Percentiles rank a stretch among this genome's conserved stretches.
Conservation (phyloP, 2,888 invertebrate genomes). For the Cyclophora albipunctata region DNA sequence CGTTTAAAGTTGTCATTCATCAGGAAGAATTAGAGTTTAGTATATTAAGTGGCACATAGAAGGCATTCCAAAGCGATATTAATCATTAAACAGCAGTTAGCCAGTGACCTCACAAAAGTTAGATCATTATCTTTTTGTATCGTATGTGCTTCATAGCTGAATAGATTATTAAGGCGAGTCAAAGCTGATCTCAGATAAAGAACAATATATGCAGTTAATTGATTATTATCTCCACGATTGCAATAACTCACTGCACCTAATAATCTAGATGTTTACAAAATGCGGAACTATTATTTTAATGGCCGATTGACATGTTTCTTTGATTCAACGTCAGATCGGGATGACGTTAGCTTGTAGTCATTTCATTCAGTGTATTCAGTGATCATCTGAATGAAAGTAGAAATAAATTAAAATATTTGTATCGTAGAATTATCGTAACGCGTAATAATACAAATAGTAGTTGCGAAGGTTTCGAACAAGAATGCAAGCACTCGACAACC, state of each 20-base stretch:
- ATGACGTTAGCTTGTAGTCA: slow-evolving; percentile 26
- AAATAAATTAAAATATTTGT: too few species aligned
- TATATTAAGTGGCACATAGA: too few species aligned
- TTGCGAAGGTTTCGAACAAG: too few species aligned
- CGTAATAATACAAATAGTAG: too few species aligned
- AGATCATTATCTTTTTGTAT: too few species aligned
- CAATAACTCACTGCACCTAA: slow-evolving; percentile 20
- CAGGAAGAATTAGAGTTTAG: too few species aligned
- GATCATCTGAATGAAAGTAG: background rate
- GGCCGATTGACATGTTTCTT: slow-evolving; percentile 34
- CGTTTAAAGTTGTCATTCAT: too few species aligned
- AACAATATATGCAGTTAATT: slow-evolving; percentile 23
- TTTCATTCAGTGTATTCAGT: slow-evolving; percentile 26
- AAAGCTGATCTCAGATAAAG: slow-evolving; percentile 25
- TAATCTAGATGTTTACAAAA: slow-evolving; percentile 28
- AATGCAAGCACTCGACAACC: too few species aligned
- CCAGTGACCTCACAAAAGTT: too few species aligned
- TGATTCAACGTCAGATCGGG: slow-evolving; percentile 34
- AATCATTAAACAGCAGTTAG: too few species aligned
- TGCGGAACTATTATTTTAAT: slow-evolving; percentile 39
- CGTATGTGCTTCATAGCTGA: background rate
- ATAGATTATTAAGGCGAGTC: slow-evolving; percentile 17
- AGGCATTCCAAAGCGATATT: too few species aligned
- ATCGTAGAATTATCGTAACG: too few species aligned
- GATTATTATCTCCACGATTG: slow-evolving; percentile 23